Conservation (phyloP, 2,888 invertebrate species). For the Agrotis exclamationis region DNA sequence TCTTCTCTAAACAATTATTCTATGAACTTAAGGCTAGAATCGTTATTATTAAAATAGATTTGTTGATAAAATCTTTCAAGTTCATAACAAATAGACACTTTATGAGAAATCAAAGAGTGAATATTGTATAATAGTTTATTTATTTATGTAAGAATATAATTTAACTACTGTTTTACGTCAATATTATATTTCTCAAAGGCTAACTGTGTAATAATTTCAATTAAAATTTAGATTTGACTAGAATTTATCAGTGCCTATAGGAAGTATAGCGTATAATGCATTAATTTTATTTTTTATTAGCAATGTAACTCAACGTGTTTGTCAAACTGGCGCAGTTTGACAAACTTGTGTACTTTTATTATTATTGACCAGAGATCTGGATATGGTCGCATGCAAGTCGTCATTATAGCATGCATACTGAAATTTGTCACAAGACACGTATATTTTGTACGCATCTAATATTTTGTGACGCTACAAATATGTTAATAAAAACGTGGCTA, state of each 20-base stretch:
- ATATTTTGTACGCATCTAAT: conserved; percentile 15
- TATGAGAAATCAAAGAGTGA: conserved; percentile 71
- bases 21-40: conserved; percentile 66
- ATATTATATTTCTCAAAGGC: conserved; percentile 73
- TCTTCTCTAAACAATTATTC: conserved; percentile 67
- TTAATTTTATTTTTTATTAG: conserved; percentile 54
- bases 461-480: conserved; percentile 48
- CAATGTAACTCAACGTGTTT: conserved; percentile 50
- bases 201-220: conserved; percentile 76
- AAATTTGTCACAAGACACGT: conserved; percentile 26
- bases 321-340: conserved; percentile 24
- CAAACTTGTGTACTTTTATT: conserved; percentile 51
- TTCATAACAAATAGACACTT: conserved; percentile 80
- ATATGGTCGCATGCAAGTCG: conserved; percentile 42
- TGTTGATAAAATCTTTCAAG: conserved; percentile 89
- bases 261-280: conserved; percentile 68
- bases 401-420: conserved; percentile 10
- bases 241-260: conserved; percentile 84
- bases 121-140: conserved; percentile 65
- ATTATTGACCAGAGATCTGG: conserved; percentile 30
- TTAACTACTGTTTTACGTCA: conserved; percentile 67
- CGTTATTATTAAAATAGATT: conserved; percentile 86
- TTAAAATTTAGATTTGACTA: conserved; percentile 87
- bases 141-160: conserved; percentile 69
- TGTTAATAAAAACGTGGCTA: conserved; percentile 39